A percentile compares a stretch with the other conserved stretches of the same genome.
Evolutionary conservation across 2,888 invertebrate genomes (phyloP).

Genomic region (Coelopa pilipes): DNA sequence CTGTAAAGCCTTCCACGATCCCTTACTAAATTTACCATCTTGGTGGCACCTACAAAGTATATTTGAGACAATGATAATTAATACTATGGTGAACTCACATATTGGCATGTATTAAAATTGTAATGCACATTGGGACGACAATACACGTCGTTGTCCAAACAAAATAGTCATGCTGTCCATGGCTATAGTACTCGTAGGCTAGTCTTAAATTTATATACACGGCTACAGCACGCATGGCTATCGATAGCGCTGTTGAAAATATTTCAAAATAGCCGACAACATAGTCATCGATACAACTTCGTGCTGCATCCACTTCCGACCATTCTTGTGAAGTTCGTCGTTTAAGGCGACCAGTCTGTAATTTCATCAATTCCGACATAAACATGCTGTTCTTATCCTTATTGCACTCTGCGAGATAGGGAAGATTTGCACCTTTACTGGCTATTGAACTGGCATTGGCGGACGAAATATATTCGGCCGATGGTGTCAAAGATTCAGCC

Average conservation of each 20-base stretch:
- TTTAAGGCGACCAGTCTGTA: constrained; percentile 21
- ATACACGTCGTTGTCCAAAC: constrained; percentile 57
- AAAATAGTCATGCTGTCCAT: constrained; percentile 53
- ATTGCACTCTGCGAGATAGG: too few species aligned
- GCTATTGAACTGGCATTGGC: too few species aligned
- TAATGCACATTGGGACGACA: constrained; percentile 54
- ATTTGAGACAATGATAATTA: neutral
- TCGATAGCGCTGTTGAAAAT: constrained; percentile 51
- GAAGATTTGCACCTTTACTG: too few species aligned
- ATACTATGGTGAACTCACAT: constrained; percentile 50
- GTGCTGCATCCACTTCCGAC: constrained; percentile 41
- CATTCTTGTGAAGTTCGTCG: constrained; percentile 32
- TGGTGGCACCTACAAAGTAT: constrained; percentile 50
- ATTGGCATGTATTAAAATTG: constrained; percentile 54
- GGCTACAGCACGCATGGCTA: constrained; percentile 51
- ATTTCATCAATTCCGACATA: constrained; percentile 10
- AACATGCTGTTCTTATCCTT: too few species aligned
- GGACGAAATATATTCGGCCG: too few species aligned
- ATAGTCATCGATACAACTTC: constrained; percentile 35
- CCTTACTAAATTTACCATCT: constrained; percentile 50
- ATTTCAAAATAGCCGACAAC: constrained; percentile 50
- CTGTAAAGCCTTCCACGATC: constrained; percentile 45
- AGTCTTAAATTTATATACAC: constrained; percentile 54
- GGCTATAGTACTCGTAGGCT: constrained; percentile 52
- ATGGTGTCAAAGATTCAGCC: too few species aligned